Conservation (phyloP, 2,797 vertebrate species). For the Salmo trutta region DNA sequence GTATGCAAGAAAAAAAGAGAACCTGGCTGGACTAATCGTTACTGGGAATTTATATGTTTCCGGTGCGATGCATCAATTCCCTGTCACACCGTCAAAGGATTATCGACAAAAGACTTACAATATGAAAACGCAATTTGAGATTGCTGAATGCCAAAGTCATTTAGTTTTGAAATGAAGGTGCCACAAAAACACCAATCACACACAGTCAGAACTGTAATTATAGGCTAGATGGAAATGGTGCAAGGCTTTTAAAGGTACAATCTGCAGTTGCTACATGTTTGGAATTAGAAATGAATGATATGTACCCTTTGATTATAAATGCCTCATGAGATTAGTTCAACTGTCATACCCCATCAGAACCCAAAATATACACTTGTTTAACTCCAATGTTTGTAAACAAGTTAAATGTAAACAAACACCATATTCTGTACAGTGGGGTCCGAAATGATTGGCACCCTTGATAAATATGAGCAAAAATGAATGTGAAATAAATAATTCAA, state of each 20-base stretch:
- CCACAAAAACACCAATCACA: neutral
- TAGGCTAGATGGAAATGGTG: neutral
- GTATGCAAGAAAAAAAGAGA: neutral
- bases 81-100: neutral
- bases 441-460: too few species aligned
- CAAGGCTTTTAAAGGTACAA: neutral
- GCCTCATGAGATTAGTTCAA: too few species aligned
- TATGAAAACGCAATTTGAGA: neutral
- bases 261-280: too few species aligned
- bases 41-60: neutral
- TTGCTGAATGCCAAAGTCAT: neutral
- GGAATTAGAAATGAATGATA: too few species aligned
- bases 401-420: too few species aligned
- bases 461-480: too few species aligned
- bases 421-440: too few species aligned
- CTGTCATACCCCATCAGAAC: too few species aligned
- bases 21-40: neutral
- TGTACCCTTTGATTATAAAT: too few species aligned
- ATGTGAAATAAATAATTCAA: too few species aligned
- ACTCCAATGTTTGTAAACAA: too few species aligned
- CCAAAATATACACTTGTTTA: too few species aligned
- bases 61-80: neutral
- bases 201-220: neutral
- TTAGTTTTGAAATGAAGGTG: neutral
- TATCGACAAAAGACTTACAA: neutral